Base-by-base conservation (phyloP, 2,888 invertebrate genomes). In the Epistrophe grossulariae region DNA sequence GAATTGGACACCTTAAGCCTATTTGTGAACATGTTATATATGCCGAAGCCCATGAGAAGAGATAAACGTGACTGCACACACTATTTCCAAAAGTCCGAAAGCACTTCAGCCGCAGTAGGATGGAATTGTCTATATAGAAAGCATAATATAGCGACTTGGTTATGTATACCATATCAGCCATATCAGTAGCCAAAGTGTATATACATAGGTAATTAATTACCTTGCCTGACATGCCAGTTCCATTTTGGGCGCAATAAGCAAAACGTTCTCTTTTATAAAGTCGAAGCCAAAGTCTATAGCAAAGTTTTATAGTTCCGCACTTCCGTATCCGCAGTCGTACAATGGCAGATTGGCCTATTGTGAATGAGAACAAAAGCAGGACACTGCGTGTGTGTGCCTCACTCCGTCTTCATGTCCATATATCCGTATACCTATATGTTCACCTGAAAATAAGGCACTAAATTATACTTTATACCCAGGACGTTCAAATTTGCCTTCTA, bases 141-240 rank as follows among this genome's bases (percentile, higher is more conserved):
- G n/a, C n/a, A 45, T 43, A 15, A 43, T 45, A 57, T 1, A 64
- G 24, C 40, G 50, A 48, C 45, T n/a, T n/a, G n/a, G n/a, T n/a
- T n/a, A n/a, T n/a, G n/a, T n/a, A n/a, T n/a, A n/a, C 52, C 24
- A 24, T 24, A n/a, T n/a, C n/a, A n/a, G 24, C 24, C 1, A 24
- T 19, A 28, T 13, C 52, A 8, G 38, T 35, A 64, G 57, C 77
- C 62, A 81, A 85, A 85, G 2, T 13, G 13, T n/a, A 38, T 35
- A 28, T 28, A 28, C 28, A 28, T 35, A 78, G 70, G 78, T 85
- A 85, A 85, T 81, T 81, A 72, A 85, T 85, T 78, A 85, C 78
- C 85, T 70, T 43, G 35, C 57, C 73, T 79, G 59, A n/a, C 66
- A 59, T 64, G 24, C 52, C 43, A 28, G 17, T 57, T 57, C 43